Conservation (phyloP, 1,140 invertebrate species). For the Sinella curviseta region DNA sequence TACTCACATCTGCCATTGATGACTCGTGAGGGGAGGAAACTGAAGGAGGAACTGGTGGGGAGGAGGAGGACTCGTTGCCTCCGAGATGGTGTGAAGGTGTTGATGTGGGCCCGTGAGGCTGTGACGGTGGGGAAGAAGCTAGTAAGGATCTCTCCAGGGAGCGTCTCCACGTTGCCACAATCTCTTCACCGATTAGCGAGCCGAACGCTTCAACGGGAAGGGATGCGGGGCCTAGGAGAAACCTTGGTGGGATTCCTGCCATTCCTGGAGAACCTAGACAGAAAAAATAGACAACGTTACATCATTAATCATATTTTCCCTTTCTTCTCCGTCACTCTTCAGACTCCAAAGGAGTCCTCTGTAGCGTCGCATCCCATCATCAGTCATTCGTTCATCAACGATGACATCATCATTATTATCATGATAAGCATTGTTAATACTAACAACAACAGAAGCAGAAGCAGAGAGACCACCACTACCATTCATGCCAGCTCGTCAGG, state of each 20-base stretch:
- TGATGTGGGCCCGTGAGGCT: slow-evolving; percentile 45
- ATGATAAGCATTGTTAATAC: not conserved
- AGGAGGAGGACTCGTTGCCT: slow-evolving; percentile 38
- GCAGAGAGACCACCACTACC: not conserved
- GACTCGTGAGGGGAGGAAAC: slow-evolving; percentile 44
- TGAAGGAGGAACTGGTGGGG: slow-evolving; percentile 43
- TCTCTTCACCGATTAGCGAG: slow-evolving; percentile 70
- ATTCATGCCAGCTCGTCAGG: not conserved
- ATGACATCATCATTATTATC: slow-evolving; percentile 13
- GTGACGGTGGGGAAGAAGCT: slow-evolving; percentile 53
- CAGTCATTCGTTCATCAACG: not conserved
- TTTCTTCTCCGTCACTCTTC: not conserved
- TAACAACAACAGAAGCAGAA: not conserved
- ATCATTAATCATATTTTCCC: slow-evolving; percentile 14
- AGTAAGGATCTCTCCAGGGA: slow-evolving; percentile 67
- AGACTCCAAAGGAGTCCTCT: not conserved
- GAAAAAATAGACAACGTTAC: slow-evolving; percentile 18
- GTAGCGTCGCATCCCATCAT: not conserved
- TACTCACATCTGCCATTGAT: slow-evolving; percentile 53
- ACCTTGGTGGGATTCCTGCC: slow-evolving; percentile 39
- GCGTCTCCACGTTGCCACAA: slow-evolving; percentile 74
- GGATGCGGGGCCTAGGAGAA: slow-evolving; percentile 41
- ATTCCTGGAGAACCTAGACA: slow-evolving; percentile 43
- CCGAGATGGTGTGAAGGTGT: slow-evolving; percentile 40
- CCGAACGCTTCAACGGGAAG: slow-evolving; percentile 46